A percentile compares a stretch with the other conserved stretches of the same genome.
phyloP scores from a whole-genome alignment of 2,797 vertebrate species.

The Morus bassanus region DNA sequence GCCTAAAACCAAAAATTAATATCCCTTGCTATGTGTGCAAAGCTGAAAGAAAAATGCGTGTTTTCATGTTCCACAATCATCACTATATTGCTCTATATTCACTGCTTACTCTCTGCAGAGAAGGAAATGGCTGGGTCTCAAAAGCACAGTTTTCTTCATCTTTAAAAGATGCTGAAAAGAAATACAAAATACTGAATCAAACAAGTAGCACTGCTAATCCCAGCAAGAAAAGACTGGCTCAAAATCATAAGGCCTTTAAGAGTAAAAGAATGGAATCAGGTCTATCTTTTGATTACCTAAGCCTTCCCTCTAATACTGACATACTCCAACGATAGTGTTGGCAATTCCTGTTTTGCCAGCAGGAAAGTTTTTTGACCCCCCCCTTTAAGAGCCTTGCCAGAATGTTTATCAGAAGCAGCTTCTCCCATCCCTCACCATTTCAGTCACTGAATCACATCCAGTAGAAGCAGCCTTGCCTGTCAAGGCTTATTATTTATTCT shows the following conservation, averaged over 20 bases:
- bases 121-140: constrained; percentile 96
- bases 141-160: constrained; percentile 86
- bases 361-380: background rate
- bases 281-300: background rate
- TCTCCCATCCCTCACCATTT: background rate
- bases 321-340: accelerated
- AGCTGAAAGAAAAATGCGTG: background rate
- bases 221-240: background rate
- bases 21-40: background rate
- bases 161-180: constrained; percentile 80
- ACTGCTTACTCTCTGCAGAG: constrained; percentile 86
- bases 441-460: background rate
- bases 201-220: background rate
- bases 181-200: constrained; percentile 11
- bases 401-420: background rate
- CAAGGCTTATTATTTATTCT: background rate
- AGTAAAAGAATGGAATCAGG: background rate
- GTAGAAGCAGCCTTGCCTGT: background rate
- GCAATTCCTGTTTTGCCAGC: background rate
- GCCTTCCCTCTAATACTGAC: background rate
- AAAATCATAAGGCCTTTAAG: background rate
- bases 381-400: background rate
- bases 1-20: background rate
- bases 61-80: background rate
- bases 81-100: background rate